Percentiles rank a stretch among this genome's conserved stretches.
phyloP scores from a whole-genome alignment of 2,113 vertebrate species.

The Nesoenas mayeri region DNA sequence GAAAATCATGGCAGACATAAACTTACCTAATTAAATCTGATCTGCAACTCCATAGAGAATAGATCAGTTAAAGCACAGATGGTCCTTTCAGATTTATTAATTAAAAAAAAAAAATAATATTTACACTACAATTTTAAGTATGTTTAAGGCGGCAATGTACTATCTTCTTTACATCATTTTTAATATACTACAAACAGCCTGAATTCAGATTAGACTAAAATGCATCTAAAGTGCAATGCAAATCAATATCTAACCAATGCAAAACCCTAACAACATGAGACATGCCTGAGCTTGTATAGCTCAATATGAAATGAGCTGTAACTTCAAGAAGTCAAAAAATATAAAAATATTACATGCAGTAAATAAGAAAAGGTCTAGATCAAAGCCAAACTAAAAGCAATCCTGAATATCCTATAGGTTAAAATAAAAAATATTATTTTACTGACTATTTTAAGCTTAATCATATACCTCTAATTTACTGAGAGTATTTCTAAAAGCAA shows the following conservation, averaged over 20 bases:
- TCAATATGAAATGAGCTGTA: background rate
- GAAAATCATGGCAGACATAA: background rate
- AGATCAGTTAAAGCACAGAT: background rate
- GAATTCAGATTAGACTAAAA: background rate
- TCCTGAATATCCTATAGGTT: background rate
- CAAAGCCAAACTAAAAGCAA: background rate
- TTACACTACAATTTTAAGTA: background rate
- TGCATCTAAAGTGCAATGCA: background rate
- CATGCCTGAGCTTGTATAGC: background rate
- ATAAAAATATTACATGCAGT: background rate
- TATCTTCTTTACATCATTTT: background rate
- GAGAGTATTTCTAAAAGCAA: background rate
- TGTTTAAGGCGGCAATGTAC: background rate
- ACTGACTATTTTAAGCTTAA: background rate
- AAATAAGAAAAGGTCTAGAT: background rate
- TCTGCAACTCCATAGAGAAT: constrained; percentile 19
- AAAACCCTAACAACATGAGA: background rate
- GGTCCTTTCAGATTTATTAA: background rate
- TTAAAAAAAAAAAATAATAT: background rate
- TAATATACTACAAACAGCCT: background rate
- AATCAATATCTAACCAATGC: background rate
- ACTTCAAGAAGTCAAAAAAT: background rate
- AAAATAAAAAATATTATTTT: background rate
- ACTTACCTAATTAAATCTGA: constrained; percentile 55
- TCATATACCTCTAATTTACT: background rate